phyloP scores from a whole-genome alignment of 2,797 vertebrate genomes.

The Numenius phaeopus region DNA sequence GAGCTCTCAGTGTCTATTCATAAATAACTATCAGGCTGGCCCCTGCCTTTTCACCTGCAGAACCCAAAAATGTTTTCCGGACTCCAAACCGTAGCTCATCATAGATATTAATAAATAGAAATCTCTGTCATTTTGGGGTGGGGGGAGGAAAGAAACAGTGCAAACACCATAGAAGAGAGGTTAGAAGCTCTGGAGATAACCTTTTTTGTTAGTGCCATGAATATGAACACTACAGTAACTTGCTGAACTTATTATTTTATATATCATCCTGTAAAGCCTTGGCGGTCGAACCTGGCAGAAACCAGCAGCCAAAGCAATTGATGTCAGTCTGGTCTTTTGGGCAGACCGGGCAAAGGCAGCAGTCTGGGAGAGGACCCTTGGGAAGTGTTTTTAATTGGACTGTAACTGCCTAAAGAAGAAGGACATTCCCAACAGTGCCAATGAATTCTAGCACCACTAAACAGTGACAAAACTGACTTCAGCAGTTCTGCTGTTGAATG shows the following conservation, averaged over 20 bases:
- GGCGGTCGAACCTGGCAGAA: background rate
- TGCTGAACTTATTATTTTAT: background rate
- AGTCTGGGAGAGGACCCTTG: background rate
- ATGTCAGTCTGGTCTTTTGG: background rate
- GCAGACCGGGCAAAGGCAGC: background rate
- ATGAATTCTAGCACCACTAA: slow-evolving; percentile 20
- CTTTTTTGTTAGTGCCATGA: background rate
- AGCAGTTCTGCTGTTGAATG: slow-evolving; percentile 14
- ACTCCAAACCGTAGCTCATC: background rate
- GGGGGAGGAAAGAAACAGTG: background rate
- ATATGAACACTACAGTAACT: background rate
- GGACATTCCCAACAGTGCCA: background rate
- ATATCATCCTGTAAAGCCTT: background rate
- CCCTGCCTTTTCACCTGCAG: background rate
- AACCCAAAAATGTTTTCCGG: background rate
- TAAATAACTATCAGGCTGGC: background rate
- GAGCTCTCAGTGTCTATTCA: background rate
- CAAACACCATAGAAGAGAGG: background rate
- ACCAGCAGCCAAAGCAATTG: background rate
- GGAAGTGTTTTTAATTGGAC: background rate
- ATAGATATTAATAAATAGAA: background rate
- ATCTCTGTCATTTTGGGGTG: background rate
- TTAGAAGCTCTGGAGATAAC: background rate
- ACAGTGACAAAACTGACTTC: background rate
- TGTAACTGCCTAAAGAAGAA: slow-evolving; percentile 11